phyloP scores from a whole-genome alignment of 2,113 vertebrate genomes.

The Percopsis transmontana region DNA sequence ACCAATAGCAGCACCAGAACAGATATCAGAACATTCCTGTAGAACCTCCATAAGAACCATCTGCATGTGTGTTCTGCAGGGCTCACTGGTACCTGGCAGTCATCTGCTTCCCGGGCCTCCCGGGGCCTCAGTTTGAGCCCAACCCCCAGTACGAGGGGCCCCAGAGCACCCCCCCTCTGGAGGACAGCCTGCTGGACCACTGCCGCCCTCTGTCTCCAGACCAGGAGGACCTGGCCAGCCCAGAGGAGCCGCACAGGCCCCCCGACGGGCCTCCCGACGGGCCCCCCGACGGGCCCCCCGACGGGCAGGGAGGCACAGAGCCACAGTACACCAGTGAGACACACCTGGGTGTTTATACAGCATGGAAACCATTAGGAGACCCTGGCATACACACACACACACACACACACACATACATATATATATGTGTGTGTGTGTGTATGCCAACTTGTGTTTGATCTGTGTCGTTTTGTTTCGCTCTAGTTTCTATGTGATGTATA shows the following conservation, averaged over 20 bases:
- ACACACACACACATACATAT: too few relatives aligned
- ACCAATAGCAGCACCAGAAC: too few relatives aligned
- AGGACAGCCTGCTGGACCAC: slow-evolving; percentile 78
- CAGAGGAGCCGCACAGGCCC: slow-evolving; percentile 55
- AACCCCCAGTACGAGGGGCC: slow-evolving; percentile 83
- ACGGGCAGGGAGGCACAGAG: slow-evolving; percentile 26
- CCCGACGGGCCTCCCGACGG: slow-evolving; percentile 14
- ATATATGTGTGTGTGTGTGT: background rate
- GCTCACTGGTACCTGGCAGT: slow-evolving; percentile 99
- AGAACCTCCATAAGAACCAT: too few relatives aligned
- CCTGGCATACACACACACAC: too few relatives aligned
- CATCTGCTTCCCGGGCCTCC: slow-evolving; percentile 95
- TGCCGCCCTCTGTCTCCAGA: slow-evolving; percentile 68
- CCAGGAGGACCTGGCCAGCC: slow-evolving; percentile 45
- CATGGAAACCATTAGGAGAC: too few relatives aligned
- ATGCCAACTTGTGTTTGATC: too few relatives aligned
- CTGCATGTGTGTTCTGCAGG: slow-evolving; percentile 76
- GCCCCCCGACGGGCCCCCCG: background rate
- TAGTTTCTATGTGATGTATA: background rate
- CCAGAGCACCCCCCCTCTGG: slow-evolving; percentile 45
- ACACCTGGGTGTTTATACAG: background rate
- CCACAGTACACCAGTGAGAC: slow-evolving; percentile 66
- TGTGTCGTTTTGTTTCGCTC: too few relatives aligned
- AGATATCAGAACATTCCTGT: too few relatives aligned
- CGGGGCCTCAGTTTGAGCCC: slow-evolving; percentile 81